phyloP scores from a whole-genome alignment of 1,140 invertebrate species.

The Vanessa tameamea region DNA sequence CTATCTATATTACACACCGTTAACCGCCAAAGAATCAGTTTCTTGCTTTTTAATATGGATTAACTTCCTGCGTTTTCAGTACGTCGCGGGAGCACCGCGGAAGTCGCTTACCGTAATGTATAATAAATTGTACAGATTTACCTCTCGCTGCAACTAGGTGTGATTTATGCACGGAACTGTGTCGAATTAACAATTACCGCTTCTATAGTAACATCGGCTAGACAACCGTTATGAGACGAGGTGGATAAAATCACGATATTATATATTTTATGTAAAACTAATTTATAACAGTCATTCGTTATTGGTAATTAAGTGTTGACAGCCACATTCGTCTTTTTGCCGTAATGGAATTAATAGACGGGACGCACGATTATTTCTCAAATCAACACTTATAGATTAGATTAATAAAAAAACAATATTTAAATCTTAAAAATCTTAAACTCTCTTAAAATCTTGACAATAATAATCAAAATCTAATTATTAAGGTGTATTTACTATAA shows the following conservation, averaged over 20 bases:
- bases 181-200: constrained; percentile 73
- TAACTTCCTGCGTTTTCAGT: constrained; percentile 53
- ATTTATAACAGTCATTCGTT: constrained; percentile 37
- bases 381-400: not conserved
- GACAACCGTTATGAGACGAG: constrained; percentile 53
- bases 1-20: constrained; percentile 50
- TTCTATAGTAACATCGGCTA: constrained; percentile 52
- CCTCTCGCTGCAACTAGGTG: constrained; percentile 63
- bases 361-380: not conserved
- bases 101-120: constrained; percentile 58
- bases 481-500: too few relatives aligned
- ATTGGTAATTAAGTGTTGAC: constrained; percentile 34
- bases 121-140: constrained; percentile 73
- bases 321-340: constrained; percentile 14
- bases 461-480: too few relatives aligned
- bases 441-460: too few relatives aligned
- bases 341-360: constrained; percentile 10
- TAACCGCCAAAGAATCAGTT: constrained; percentile 39
- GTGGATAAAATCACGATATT: constrained; percentile 40
- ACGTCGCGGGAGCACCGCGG: constrained; percentile 43
- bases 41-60: constrained; percentile 29
- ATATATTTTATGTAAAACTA: constrained; percentile 42
- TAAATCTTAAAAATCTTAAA: too few relatives aligned
- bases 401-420: too few relatives aligned
- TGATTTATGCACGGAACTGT: constrained; percentile 73